Percentiles rank a stretch among this genome's conserved stretches.
These are phyloP conservation scores for Caenorhabditis zanzibari DNA, from an alignment of 2,888 invertebrate species.

Conservation along the genomic window DNA sequence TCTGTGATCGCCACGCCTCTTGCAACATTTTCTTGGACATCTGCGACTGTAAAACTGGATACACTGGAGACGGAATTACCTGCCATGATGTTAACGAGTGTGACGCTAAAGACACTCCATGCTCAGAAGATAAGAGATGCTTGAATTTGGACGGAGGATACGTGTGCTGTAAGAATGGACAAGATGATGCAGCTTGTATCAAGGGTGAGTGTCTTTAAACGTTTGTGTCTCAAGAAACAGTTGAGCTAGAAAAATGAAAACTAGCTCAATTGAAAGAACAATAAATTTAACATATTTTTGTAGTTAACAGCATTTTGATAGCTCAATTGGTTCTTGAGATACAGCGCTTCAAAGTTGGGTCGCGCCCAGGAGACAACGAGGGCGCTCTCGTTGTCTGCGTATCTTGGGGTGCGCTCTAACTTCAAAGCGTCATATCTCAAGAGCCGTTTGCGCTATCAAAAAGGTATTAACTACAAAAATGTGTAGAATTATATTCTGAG, in stretches of 20 bases:
- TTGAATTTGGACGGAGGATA: constrained; percentile 82
- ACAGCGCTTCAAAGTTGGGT: no score
- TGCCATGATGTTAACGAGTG: constrained; percentile 83
- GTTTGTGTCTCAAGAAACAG: not conserved
- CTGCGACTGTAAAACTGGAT: constrained; percentile 80
- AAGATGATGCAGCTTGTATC: constrained; percentile 81
- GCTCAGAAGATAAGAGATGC: constrained; percentile 74
- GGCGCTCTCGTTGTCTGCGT: no score
- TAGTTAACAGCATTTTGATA: no score
- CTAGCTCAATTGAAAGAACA: no score
- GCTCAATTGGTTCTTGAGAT: no score
- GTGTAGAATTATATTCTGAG: not conserved
- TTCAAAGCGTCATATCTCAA: not conserved
- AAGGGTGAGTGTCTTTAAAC: constrained; percentile 58
- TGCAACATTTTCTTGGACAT: constrained; percentile 76
- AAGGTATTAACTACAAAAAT: not conserved
- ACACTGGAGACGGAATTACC: constrained; percentile 80
- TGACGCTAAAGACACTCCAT: constrained; percentile 74
- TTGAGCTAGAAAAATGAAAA: no score
- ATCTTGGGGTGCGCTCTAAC: no score
- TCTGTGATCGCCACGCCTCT: constrained; percentile 81
- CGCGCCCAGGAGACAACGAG: no score
- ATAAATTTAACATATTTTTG: no score
- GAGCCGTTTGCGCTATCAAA: not conserved
- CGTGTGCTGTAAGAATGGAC: constrained; percentile 83